Evolutionary conservation across 1,140 invertebrate species (phyloP), one percentile per base, ranked within the genome.

Genomic region (Euglossa dilemma): DNA sequence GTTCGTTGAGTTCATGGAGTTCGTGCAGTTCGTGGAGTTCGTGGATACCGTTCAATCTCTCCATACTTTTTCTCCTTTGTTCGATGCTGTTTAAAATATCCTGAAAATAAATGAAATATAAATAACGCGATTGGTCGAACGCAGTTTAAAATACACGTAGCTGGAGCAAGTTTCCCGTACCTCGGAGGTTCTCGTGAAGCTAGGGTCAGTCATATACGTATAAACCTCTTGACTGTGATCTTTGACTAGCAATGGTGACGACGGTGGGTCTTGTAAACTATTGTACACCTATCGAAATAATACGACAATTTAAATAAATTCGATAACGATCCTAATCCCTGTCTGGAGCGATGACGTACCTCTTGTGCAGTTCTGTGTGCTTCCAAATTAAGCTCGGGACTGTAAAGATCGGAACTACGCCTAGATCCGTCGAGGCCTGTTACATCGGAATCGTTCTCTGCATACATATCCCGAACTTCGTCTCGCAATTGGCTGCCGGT

Each of bases 111-210:
- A 54, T 54, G 20, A 23, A 20, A 20, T 11, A 20, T 23, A 28
- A 12, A 28, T 23, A 20, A 52, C 20, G 9, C 16, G 63, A n/a
- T 16, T n/a, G 14, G 20, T 54, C n/a, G 63, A n/a, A 20, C 14
- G 1, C 16, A 28, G 54, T 28, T 54, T 20, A 20, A 52, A 23
- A 63, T 59, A 36, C 36, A 2, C 36, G 36, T 36, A 36, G 36
- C 36, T 36, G 36, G 36, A 36, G 36, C 4, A 36, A 36, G 36
- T 36, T 36, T 36, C 36, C 36, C 1, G 23, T 91, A 94, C 94
- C 90, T 94, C 93, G 0, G 94, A 94, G n/a, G 93, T 94, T 83
- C 94, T 92, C 0, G 93, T 94, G 67, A 94, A 94, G 69, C 93
- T 94, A 7, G 94, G 93, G 84, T 94, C 94, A 45, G 89, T 85